These are phyloP conservation scores for Martes martes DNA, from an alignment of 2,113 vertebrate genomes.

Conservation along the genomic window DNA sequence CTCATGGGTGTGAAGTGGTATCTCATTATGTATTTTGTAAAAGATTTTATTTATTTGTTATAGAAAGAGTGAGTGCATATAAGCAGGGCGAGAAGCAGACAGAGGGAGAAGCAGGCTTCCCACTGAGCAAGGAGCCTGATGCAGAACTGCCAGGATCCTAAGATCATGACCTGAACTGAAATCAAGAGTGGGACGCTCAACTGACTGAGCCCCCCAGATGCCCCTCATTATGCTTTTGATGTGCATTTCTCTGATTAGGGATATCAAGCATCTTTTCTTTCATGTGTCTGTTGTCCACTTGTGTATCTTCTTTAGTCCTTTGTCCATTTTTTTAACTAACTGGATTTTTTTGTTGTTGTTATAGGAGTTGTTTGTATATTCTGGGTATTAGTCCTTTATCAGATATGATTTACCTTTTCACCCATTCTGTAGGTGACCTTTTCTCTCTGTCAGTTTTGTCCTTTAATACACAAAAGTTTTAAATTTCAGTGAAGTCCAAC, in stretches of 20 bases:
- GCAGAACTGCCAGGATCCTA: too few species aligned
- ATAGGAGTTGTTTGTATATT: neutral
- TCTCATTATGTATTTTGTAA: neutral
- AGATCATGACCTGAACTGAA: neutral
- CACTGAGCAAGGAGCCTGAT: too few species aligned
- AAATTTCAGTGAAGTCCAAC: neutral
- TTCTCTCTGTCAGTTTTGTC: neutral
- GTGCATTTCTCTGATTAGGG: neutral
- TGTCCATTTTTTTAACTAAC: neutral
- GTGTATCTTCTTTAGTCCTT: neutral
- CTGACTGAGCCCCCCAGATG: neutral
- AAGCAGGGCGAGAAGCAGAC: too few species aligned
- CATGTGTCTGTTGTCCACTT: neutral
- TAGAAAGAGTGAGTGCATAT: too few species aligned
- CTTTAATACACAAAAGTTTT: neutral
- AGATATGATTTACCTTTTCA: neutral
- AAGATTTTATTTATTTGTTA: too few species aligned
- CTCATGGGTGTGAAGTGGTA: neutral
- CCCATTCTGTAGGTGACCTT: neutral
- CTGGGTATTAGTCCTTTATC: neutral
- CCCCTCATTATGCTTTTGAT: neutral
- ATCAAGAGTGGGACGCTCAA: neutral
- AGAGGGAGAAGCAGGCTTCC: too few species aligned
- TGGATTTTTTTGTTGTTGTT: neutral
- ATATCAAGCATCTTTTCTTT: neutral